Percentiles rank a stretch among this genome's conserved stretches.
phyloP scores from a whole-genome alignment of 2,797 vertebrate species.

The Manis pentadactyla region DNA sequence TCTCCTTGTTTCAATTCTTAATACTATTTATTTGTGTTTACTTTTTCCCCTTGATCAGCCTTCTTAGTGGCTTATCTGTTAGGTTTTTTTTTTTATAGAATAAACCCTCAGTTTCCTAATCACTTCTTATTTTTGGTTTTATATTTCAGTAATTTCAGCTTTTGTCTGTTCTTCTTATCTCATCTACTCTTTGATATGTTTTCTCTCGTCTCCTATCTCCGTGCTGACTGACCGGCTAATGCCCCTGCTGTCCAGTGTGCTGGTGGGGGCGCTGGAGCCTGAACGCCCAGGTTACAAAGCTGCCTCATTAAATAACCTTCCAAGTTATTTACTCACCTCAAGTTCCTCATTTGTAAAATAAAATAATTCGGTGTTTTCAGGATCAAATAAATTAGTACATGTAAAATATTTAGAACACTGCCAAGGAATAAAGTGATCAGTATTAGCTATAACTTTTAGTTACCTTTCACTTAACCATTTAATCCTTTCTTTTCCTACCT shows the following conservation, averaged over 20 bases:
- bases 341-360: background rate
- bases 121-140: slow-evolving; percentile 5
- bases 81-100: background rate
- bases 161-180: background rate
- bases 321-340: background rate
- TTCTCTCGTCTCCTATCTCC: background rate
- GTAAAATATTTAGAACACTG: background rate
- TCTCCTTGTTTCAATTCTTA: background rate
- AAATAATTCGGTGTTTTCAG: background rate
- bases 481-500: background rate
- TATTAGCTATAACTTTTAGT: background rate
- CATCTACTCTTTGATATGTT: background rate
- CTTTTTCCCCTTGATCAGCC: background rate
- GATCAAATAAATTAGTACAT: background rate
- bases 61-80: background rate
- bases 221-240: background rate
- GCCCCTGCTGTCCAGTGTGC: background rate
- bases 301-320: background rate
- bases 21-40: background rate
- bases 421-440: background rate
- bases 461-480: background rate
- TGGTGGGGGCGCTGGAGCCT: background rate
- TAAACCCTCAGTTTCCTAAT: background rate
- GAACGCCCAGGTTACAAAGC: background rate
- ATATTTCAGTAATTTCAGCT: background rate